phyloP scores from a whole-genome alignment of 2,888 invertebrate species.

The Lacanobia wlatinum region DNA sequence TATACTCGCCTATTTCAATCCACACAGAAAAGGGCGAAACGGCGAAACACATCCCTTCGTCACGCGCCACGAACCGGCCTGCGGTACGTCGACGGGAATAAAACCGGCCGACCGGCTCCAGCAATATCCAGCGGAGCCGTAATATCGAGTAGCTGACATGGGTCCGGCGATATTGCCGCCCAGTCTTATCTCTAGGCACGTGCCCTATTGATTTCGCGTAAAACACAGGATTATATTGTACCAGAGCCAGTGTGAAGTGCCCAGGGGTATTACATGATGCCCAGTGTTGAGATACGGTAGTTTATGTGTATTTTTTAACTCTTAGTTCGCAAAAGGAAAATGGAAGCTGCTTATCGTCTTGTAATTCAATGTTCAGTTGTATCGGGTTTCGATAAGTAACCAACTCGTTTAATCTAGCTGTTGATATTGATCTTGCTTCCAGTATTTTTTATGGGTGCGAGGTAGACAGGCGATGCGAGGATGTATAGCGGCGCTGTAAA shows the following conservation, averaged over 20 bases:
- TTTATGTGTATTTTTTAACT: conserved; percentile 56
- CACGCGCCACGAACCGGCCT: conserved; percentile 27
- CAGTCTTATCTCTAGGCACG: conserved; percentile 69
- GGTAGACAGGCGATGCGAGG: no score
- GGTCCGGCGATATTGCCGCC: conserved; percentile 76
- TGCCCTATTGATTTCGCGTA: conserved; percentile 76
- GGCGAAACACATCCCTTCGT: conserved; percentile 12
- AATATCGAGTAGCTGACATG: conserved; percentile 73
- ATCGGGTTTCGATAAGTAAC: background rate
- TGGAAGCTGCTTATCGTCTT: conserved; percentile 8
- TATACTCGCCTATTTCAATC: conserved; percentile 19
- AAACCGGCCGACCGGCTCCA: conserved; percentile 42
- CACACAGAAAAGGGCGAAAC: conserved; percentile 14
- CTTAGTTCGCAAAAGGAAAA: conserved; percentile 12
- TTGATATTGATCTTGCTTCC: background rate
- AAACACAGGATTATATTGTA: conserved; percentile 67
- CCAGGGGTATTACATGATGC: conserved; percentile 55
- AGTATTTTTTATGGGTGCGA: no score
- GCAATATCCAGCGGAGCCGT: conserved; percentile 47
- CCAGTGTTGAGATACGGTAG: conserved; percentile 49
- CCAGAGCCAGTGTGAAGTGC: conserved; percentile 57
- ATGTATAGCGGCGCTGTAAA: no score
- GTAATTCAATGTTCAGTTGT: conserved; percentile 19
- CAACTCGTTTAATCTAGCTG: background rate
- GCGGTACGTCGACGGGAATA: conserved; percentile 32